Percentiles rank a stretch among this genome's conserved stretches.
Conservation (phyloP, 2,888 invertebrate species). For the Cheilosia vernalis region DNA sequence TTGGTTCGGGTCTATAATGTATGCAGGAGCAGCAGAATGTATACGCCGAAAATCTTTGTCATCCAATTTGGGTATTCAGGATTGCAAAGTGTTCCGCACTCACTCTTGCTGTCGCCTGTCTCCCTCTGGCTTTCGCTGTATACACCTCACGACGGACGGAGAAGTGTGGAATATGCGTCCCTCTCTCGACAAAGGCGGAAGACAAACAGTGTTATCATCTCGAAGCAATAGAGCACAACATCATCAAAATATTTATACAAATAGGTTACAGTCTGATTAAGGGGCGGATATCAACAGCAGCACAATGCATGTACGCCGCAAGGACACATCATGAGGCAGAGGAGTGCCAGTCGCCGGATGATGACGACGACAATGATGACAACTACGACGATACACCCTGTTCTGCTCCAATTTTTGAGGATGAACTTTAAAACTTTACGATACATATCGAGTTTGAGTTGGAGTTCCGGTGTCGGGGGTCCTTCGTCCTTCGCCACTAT, state of each 20-base stretch:
- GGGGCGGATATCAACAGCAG: constrained; percentile 73
- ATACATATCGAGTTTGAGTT: constrained; percentile 7
- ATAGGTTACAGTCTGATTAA: constrained; percentile 75
- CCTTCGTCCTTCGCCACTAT: constrained; percentile 9
- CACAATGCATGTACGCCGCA: constrained; percentile 62
- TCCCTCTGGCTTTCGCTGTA: neutral
- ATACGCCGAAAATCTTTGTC: constrained; percentile 68
- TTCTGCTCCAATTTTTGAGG: constrained; percentile 33
- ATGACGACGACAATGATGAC: constrained; percentile 22
- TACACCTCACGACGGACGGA: constrained; percentile 34
- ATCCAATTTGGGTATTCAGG: constrained; percentile 72
- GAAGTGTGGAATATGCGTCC: constrained; percentile 1
- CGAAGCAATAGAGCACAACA: constrained; percentile 75
- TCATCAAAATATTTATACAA: constrained; percentile 75
- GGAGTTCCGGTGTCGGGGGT: neutral
- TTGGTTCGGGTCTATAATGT: constrained; percentile 19
- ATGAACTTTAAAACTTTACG: constrained; percentile 54
- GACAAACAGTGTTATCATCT: constrained; percentile 74
- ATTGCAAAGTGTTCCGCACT: constrained; percentile 62
- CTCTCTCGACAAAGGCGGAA: constrained; percentile 51
- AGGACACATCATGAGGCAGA: constrained; percentile 32
- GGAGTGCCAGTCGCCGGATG: constrained; percentile 41
- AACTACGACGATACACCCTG: constrained; percentile 29
- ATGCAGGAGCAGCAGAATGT: constrained; percentile 27
- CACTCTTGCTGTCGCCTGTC: neutral